Conservation (phyloP, 2,113 vertebrate species). For the Manacus vitellinus region DNA sequence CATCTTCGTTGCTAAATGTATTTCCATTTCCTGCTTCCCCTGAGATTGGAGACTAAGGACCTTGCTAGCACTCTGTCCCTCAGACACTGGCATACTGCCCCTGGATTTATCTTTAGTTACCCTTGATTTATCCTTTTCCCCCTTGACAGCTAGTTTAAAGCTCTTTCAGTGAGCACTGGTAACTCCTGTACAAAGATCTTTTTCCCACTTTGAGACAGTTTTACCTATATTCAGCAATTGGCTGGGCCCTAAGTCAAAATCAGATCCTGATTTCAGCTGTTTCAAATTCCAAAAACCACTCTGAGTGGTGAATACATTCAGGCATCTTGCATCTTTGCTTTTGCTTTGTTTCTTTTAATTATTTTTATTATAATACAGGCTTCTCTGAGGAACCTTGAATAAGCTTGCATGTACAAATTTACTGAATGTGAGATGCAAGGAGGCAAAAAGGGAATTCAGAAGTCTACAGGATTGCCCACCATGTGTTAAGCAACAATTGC, state of each 20-base stretch:
- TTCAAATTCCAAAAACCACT: background rate
- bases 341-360: background rate
- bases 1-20: background rate
- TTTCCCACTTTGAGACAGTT: background rate
- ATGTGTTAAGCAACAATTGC: background rate
- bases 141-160: background rate
- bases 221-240: background rate
- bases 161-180: background rate
- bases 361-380: background rate
- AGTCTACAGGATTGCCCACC: background rate
- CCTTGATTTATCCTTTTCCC: background rate
- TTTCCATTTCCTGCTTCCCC: background rate
- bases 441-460: background rate
- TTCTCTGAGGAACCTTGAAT: background rate
- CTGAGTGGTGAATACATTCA: background rate
- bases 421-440: background rate
- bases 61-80: background rate
- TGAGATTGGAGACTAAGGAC: background rate
- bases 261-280: background rate
- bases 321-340: background rate
- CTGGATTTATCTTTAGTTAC: background rate
- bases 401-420: background rate
- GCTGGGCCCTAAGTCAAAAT: background rate
- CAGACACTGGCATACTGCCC: fast-evolving
- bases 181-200: background rate